These are phyloP conservation scores for Syrmaticus mikado DNA, from an alignment of 2,113 vertebrate genomes.

Conservation along the genomic window DNA sequence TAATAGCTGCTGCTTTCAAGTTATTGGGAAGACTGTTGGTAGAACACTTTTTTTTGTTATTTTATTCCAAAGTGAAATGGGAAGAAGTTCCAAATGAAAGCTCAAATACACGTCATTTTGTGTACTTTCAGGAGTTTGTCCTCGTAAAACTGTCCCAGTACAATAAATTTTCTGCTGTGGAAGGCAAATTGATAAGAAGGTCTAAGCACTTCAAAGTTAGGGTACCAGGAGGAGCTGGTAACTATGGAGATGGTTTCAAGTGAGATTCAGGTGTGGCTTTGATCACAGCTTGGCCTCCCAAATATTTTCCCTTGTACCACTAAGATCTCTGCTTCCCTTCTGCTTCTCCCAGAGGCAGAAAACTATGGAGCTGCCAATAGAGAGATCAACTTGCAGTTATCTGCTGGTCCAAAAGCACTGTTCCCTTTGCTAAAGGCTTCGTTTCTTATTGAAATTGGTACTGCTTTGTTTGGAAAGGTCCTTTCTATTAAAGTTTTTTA, in stretches of 20 bases:
- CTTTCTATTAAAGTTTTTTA: background rate
- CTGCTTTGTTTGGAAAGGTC: background rate
- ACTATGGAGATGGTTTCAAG: background rate
- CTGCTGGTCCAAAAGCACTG: background rate
- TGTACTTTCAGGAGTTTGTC: background rate
- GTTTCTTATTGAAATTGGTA: background rate
- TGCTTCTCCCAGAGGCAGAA: background rate
- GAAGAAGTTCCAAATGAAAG: background rate
- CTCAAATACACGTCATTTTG: background rate
- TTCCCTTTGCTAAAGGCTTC: background rate
- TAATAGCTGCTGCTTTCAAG: too few species aligned
- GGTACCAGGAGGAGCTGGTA: background rate
- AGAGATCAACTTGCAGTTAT: background rate
- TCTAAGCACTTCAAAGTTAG: background rate
- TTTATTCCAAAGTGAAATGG: background rate
- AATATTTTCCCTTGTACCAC: background rate
- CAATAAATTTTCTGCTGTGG: background rate
- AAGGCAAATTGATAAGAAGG: background rate
- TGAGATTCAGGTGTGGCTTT: background rate
- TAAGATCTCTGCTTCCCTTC: background rate
- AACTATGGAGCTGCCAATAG: background rate
- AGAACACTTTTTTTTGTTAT: too few species aligned
- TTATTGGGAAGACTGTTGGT: background rate
- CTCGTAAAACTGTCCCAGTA: background rate
- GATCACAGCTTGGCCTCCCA: accelerated